These are phyloP conservation scores for Labeo rohita DNA, from an alignment of 2,113 vertebrate genomes.

Conservation along the genomic window DNA sequence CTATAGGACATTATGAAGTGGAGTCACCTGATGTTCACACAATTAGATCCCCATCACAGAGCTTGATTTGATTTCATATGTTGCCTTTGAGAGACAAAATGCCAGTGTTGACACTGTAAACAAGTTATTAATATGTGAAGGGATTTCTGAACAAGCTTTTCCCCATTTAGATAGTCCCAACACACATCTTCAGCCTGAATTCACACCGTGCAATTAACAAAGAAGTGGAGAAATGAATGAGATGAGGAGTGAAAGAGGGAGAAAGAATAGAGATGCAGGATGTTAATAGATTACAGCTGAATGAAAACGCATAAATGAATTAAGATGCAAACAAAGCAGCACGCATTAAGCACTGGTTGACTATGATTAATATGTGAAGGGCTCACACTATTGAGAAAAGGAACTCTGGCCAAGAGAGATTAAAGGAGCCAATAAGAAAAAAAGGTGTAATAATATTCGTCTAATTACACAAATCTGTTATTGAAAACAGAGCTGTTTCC, in stretches of 20 bases:
- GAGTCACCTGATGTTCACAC: conserved; percentile 41
- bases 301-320: conserved; percentile 53
- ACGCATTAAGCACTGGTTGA: conserved; percentile 45
- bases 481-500: conserved; percentile 40
- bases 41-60: conserved; percentile 55
- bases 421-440: conserved; percentile 56
- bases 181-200: conserved; percentile 39
- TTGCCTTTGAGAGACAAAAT: conserved; percentile 48
- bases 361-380: conserved; percentile 55
- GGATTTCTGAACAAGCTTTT: conserved; percentile 27
- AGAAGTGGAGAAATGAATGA: conserved; percentile 34
- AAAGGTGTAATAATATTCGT: conserved; percentile 48
- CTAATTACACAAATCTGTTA: conserved; percentile 56
- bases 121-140: conserved; percentile 52
- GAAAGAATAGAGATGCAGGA: conserved; percentile 20
- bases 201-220: conserved; percentile 41
- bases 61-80: conserved; percentile 45
- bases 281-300: conserved; percentile 53
- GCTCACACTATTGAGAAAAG: conserved; percentile 41
- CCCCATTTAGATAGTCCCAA: conserved; percentile 40
- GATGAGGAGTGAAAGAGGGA: conserved; percentile 6
- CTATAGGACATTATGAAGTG: conserved; percentile 31
- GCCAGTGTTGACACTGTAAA: conserved; percentile 52
- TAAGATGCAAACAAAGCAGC: conserved; percentile 58
- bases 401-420: conserved; percentile 57